Conservation (phyloP, 2,888 invertebrate species). For the Drosophila mimetica region DNA sequence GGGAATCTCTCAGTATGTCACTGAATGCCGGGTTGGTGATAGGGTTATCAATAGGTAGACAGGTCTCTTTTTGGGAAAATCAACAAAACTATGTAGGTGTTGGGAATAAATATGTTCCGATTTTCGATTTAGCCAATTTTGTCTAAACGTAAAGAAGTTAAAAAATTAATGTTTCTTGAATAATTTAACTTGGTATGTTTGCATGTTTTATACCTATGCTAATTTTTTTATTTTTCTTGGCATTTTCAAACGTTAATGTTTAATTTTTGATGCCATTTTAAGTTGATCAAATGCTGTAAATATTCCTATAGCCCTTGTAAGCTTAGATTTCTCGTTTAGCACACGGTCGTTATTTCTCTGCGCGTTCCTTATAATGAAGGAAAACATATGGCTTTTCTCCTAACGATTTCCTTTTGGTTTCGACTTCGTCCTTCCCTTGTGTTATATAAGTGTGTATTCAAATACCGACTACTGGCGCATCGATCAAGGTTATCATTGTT, state of each 20-base stretch:
- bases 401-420: constrained; percentile 40
- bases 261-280: neutral
- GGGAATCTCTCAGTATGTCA: constrained; percentile 8
- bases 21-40: neutral
- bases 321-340: neutral
- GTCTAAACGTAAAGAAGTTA: no score
- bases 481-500: constrained; percentile 61
- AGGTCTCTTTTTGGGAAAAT: neutral
- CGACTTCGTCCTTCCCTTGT: constrained; percentile 1
- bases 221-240: neutral
- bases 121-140: neutral
- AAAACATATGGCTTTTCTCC: constrained; percentile 8
- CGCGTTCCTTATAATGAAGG: constrained; percentile 9
- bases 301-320: constrained; percentile 4
- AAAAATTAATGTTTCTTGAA: no score
- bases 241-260: no score
- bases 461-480: constrained; percentile 41
- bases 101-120: neutral
- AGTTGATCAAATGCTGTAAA: constrained; percentile 4
- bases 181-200: neutral
- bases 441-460: constrained; percentile 14
- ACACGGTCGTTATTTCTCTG: neutral
- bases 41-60: constrained; percentile 15
- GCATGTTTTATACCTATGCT: no score
- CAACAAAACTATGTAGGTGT: neutral